A percentile compares a stretch with the other conserved stretches of the same genome.
phyloP scores from a whole-genome alignment of 2,797 vertebrate genomes.

The Ataeniobius toweri region DNA sequence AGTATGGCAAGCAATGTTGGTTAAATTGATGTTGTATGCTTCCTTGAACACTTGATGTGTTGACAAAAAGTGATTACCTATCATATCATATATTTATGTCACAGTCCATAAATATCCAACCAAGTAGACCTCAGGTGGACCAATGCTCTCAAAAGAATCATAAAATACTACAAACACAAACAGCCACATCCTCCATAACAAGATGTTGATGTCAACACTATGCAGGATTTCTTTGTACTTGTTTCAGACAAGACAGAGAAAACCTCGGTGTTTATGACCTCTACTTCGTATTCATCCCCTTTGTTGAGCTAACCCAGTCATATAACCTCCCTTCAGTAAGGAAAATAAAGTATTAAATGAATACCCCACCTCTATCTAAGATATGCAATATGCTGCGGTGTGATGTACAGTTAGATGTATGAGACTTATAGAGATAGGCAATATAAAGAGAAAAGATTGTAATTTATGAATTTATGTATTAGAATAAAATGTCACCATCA shows the following conservation, averaged over 20 bases:
- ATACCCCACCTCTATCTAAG: constrained; percentile 41
- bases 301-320: constrained; percentile 19
- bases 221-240: constrained; percentile 27
- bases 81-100: constrained; percentile 14
- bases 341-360: constrained; percentile 40
- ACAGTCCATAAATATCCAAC: constrained; percentile 21
- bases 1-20: constrained; percentile 38
- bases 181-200: constrained; percentile 15
- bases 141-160: constrained; percentile 29
- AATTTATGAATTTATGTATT: constrained; percentile 66
- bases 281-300: constrained; percentile 28
- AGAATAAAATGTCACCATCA: constrained; percentile 58
- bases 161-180: constrained; percentile 1
- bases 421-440: constrained; percentile 62
- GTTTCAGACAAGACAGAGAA: constrained; percentile 37
- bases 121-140: constrained; percentile 67
- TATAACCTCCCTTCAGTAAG: constrained; percentile 35
- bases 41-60: constrained; percentile 39
- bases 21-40: constrained; percentile 27
- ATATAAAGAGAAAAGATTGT: constrained; percentile 64
- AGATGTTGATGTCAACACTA: constrained; percentile 44
- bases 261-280: constrained; percentile 34
- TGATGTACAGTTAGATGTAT: constrained; percentile 65
- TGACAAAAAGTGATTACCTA: constrained; percentile 26
- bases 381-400: constrained; percentile 73